Evolutionary conservation across 2,888 invertebrate genomes (phyloP).

Genomic region (Amblyteles armatorius): DNA sequence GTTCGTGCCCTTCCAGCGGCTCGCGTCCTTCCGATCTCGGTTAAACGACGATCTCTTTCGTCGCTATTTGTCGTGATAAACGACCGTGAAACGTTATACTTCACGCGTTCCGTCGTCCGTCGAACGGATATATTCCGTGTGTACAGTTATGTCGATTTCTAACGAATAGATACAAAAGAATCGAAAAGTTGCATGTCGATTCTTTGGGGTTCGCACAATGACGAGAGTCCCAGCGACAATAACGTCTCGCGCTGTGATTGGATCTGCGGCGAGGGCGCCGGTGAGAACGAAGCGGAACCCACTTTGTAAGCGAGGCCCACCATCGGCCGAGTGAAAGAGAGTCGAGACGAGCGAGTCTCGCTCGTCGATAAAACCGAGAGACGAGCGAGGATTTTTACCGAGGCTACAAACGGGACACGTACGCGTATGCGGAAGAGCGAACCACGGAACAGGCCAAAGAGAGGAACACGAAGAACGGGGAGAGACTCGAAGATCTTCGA

Average conservation of each 20-base stretch:
- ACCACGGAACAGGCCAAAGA: conserved; percentile 16
- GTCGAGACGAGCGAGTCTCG: conserved; percentile 7
- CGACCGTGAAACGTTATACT: conserved; percentile 6
- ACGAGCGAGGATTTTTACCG: conserved; percentile 53
- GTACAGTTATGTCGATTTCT: background rate
- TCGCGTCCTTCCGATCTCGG: conserved; percentile 43
- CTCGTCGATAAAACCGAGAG: conserved; percentile 46
- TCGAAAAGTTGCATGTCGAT: background rate
- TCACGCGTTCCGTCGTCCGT: background rate
- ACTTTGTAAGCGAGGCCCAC: conserved; percentile 54
- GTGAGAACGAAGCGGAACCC: conserved; percentile 3
- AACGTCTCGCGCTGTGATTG: background rate
- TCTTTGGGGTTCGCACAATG: background rate
- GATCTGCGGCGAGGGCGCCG: background rate
- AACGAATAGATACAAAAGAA: background rate
- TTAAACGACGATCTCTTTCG: conserved; percentile 24
- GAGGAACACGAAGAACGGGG: background rate
- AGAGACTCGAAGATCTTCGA: conserved; percentile 3
- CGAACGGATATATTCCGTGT: background rate
- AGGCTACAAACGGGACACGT: conserved; percentile 50
- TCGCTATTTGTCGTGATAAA: conserved; percentile 23
- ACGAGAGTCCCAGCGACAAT: background rate
- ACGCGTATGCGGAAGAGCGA: conserved; percentile 55
- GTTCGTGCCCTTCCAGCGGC: conserved; percentile 27
- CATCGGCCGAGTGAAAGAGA: conserved; percentile 4